Conservation (phyloP, 2,888 invertebrate species). For the Chrysopilus asiliformis region DNA sequence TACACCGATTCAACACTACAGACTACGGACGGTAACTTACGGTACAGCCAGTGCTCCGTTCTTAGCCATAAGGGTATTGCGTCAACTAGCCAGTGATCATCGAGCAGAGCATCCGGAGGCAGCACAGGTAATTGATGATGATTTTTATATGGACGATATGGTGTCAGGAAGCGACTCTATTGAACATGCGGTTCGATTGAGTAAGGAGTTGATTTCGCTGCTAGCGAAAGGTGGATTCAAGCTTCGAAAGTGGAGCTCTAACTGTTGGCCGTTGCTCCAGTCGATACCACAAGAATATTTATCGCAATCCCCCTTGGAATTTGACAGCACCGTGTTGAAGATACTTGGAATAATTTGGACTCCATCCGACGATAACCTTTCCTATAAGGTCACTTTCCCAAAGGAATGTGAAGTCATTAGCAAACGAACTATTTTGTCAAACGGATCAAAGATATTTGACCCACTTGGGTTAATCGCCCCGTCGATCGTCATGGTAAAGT, state of each 20-base stretch:
- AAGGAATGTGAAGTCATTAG: background rate
- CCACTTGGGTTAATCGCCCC: constrained; percentile 6
- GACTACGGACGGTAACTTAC: constrained; percentile 8
- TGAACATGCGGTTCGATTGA: background rate
- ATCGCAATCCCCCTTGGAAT: background rate
- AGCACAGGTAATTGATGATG: background rate
- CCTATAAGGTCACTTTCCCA: background rate
- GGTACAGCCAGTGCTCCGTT: constrained; percentile 9
- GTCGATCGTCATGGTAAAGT: background rate
- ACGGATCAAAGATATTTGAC: constrained; percentile 5
- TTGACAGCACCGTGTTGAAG: background rate
- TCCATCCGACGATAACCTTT: constrained; percentile 4
- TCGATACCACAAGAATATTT: background rate
- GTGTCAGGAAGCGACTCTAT: constrained; percentile 2
- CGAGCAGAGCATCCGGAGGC: constrained; percentile 7
- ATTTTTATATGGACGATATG: constrained; percentile 13
- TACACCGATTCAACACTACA: constrained; percentile 4
- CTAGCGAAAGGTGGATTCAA: constrained; percentile 3
- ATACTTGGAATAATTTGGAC: constrained; percentile 5
- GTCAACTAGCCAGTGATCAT: constrained; percentile 7
- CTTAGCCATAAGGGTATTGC: constrained; percentile 5
- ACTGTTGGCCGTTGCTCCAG: background rate
- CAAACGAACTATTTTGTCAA: constrained; percentile 3
- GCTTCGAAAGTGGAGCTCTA: constrained; percentile 4
- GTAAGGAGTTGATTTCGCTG: background rate